Base-by-base conservation (phyloP, 1,140 invertebrate species). In the Calliphora vicina region DNA sequence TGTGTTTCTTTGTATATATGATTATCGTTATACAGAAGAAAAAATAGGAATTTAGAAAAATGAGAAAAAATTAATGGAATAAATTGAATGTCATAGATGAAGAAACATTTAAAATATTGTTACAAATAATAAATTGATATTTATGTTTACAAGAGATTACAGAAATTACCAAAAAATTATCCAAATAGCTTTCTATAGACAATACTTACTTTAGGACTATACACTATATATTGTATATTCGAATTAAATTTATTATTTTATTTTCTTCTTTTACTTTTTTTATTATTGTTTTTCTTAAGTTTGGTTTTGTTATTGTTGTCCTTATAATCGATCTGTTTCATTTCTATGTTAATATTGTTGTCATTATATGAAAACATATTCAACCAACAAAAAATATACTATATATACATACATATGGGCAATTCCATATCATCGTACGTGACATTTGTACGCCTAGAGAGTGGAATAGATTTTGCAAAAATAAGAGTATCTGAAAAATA, bases 141-240 rank as follows among this genome's bases (percentile, higher is more conserved):
- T 78, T 43, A 78, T 78, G 74, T 78, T 78, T 78, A 78, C 35
- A 78, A 78, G 74, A 29, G 74, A 78, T 78, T 78, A 78, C 74
- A 23, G n/a, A 78, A 78, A 78, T 78, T 78, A 78, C 74, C 74
- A 78, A 78, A 78, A n/a, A 78, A 78, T 78, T 78, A 45, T 43
- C 74, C 74, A 78, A 78, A 43, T 78, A 43, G 74, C 74, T 67
- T 57, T 50, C 12, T 15, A 57, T 57, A 57, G 17, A 57, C 17
- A 57, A 35, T 35, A n/a, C 45, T 50, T 50, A 50, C 13, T 50
- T 43, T 50, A 50, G 12, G 45, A 17, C 35, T 35, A 35, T 35
- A 35, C 35, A 35, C 35, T 35, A 35, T 29, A 29, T 29, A 29
- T n/a, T 29, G 29, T 29, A 29, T 35, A 35, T 10, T 35, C 6